Base-by-base conservation (phyloP, 2,113 vertebrate species). In the Ptilorrhoa leucosticta region DNA sequence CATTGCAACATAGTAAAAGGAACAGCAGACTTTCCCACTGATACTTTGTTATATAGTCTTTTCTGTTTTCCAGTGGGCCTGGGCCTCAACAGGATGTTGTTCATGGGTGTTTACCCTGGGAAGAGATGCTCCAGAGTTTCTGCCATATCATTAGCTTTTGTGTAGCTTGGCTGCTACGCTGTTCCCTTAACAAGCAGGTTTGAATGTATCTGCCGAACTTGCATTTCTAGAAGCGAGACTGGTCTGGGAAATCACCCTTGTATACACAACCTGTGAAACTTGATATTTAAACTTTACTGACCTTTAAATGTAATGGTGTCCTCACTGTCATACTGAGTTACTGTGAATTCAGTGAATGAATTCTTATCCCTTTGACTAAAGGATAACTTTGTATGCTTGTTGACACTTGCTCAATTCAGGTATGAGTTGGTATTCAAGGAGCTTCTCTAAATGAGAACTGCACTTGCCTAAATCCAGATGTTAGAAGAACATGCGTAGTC, bases 51-150 rank as follows among this genome's bases (percentile, higher is more conserved):
- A n/a, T 31, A 5, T 3, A 18, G 2, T 35, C 26, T 37, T 13
- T 70, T 61, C n/a, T 28, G 4, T 27, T 56, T 82, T 27, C 13
- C 35, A 54, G 3, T 4, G 6, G 2, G 21, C 35, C 21, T 23
- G 11, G 13, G 21, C 35, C 23, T 71, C 24, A 1, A 15, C 15
- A 0, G 54, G 23, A 7, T 30, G 15, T 4, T 14, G 33, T 9
- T 35, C 3, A 4, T 2, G 6, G 10, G 5, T 11, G 23, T 22
- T 66, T 37, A 37, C 27, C 0, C 0, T 4, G 13, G 6, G 15
- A 22, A 61, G 20, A 1, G 23, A 64, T 5, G 26, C n/a, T 72
- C 28, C 35, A 18, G 15, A 65, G 27, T 11, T 63, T 68, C 56
- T 58, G 48, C 66, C 8, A 1, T 13, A 7, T 18, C 31, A 6